Evolutionary conservation across 35 echinoderm and acorn worm species (phyloP), one percentile per base, ranked within the genome.

Genomic region (Amphiura filiformis): DNA sequence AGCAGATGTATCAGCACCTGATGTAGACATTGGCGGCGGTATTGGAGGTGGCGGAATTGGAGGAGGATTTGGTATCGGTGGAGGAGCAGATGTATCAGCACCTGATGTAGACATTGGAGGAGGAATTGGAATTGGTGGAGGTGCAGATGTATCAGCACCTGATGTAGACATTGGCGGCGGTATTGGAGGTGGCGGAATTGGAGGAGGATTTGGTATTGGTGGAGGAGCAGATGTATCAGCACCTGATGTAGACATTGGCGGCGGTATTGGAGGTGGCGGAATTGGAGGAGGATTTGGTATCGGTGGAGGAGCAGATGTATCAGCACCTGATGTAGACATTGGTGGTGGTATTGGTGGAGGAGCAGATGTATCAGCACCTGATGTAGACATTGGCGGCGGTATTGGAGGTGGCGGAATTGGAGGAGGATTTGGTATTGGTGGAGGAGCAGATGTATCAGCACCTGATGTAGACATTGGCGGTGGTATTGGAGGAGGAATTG

Each of bases 51-150:
- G 77, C 32, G 86, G 86, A 23, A 36, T 52, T 34, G 65, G 34
- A n/a, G 78, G 76, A 17, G 86, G 76, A 41, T 37, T 65, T 17
- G 86, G 80, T 79, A 83, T 81, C 34, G 38, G 44, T 82, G 85
- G 85, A 14, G 91, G 91, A 31, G 87, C 87, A 82, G 91, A 85
- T 39, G 26, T 91, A 3, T 34, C 52, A 33, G 75, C 86, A 81
- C 89, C 81, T 31, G 94, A 79, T 61, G n/a, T 92, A 76, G 88
- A 57, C 81, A 81, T 44, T 80, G 90, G 79, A 56, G 41, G 56
- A 32, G 80, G 65, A 39, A 35, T 31, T 31, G 77, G 34, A 7
- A 52, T 7, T 11, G 44, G 44, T 36, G 17, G 87, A 37, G 1
- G 56, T 80, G 41, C 44, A 64, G 38, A 28, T 80, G 3, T 20